A percentile compares a stretch with the other conserved stretches of the same genome.
These are phyloP conservation scores for Cyrtodaria siliqua DNA, from an alignment of 2,888 invertebrate species.

Conservation along the genomic window DNA sequence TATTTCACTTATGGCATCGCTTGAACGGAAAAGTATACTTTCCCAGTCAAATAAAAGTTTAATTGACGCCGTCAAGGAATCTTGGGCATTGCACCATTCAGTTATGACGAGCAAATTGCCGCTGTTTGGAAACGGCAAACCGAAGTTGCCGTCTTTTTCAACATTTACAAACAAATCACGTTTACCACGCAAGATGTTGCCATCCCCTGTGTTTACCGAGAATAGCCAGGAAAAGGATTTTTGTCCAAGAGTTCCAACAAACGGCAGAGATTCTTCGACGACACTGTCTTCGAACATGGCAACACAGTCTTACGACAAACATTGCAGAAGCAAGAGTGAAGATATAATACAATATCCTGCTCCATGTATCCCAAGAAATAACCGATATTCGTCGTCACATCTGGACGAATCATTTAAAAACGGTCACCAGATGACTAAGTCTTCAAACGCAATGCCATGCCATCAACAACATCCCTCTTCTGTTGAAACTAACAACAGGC, in stretches of 20 bases:
- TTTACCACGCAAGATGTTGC: neutral
- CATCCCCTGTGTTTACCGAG: too few species aligned
- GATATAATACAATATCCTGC: slow-evolving; percentile 1
- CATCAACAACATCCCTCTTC: too few species aligned
- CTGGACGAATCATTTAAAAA: too few species aligned
- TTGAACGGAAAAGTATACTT: slow-evolving; percentile 16
- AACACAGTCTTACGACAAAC: neutral
- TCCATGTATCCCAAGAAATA: too few species aligned
- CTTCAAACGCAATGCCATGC: too few species aligned
- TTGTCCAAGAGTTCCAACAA: neutral
- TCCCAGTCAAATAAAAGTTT: slow-evolving; percentile 9
- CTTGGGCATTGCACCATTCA: slow-evolving; percentile 54
- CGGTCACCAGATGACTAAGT: too few species aligned
- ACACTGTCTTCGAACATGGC: neutral
- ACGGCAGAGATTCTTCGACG: neutral
- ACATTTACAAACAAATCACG: slow-evolving; percentile 41
- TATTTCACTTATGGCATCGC: slow-evolving; percentile 1
- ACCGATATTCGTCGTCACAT: too few species aligned
- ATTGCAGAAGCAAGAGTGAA: slow-evolving; percentile 20
- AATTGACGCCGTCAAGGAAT: slow-evolving; percentile 53
- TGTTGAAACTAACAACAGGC: too few species aligned
- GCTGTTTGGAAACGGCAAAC: slow-evolving; percentile 5
- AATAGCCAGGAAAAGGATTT: neutral
- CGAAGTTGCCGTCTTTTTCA: slow-evolving; percentile 46
- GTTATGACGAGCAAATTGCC: slow-evolving; percentile 29